A percentile compares a stretch with the other conserved stretches of the same genome.
Evolutionary conservation across 2,888 invertebrate genomes (phyloP).

Genomic region (Ferrisia virgata): DNA sequence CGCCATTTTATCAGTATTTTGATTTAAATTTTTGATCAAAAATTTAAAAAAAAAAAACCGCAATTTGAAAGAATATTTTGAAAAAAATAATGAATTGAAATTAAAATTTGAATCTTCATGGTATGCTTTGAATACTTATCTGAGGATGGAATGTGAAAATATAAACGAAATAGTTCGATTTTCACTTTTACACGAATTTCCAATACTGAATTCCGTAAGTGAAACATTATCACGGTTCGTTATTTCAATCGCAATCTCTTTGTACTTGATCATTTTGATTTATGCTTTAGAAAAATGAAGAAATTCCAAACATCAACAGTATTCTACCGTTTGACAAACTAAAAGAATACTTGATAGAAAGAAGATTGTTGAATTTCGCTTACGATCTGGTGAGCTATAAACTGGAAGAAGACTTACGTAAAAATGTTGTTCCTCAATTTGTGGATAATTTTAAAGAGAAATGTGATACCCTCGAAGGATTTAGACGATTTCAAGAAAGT

Average conservation of each 20-base stretch:
- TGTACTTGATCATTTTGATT: background rate
- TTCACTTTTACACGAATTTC: conserved; percentile 21
- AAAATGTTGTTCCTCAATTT: conserved; percentile 30
- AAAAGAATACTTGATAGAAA: background rate
- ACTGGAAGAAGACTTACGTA: conserved; percentile 31
- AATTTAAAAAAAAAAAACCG: background rate
- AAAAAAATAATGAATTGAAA: background rate
- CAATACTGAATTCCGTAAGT: conserved; percentile 27
- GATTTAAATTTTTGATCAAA: background rate
- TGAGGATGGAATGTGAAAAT: background rate
- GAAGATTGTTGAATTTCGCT: background rate
- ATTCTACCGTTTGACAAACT: background rate
- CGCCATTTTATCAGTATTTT: no score
- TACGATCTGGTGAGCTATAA: conserved; percentile 5
- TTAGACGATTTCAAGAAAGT: conserved; percentile 39
- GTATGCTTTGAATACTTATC: no score
- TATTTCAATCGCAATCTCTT: background rate
- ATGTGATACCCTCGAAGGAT: conserved; percentile 36
- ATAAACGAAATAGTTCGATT: background rate
- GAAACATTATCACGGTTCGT: background rate
- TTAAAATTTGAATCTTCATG: no score
- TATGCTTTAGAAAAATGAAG: conserved; percentile 10
- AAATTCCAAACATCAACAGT: background rate
- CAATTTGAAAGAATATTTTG: background rate
- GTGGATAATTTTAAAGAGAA: conserved; percentile 25